Conservation (phyloP, 2,797 vertebrate genomes). For the Xiphorhynchus erythropygius region DNA sequence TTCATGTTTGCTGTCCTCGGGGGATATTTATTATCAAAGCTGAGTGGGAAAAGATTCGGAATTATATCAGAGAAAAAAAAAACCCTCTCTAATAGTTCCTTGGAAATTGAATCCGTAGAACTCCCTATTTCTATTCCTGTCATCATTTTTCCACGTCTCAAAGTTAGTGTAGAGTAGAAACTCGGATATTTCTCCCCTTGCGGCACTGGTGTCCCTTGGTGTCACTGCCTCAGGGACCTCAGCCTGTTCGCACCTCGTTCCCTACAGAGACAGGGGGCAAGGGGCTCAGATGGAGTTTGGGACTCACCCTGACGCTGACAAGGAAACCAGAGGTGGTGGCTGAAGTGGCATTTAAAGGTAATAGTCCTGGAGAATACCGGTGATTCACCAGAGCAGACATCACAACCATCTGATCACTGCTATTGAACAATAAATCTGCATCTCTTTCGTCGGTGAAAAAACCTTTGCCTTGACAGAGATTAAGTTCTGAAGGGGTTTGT, state of each 20-base stretch:
- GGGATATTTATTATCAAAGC: conserved; percentile 57
- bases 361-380: background rate
- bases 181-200: background rate
- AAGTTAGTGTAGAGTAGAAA: background rate
- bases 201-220: background rate
- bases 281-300: background rate
- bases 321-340: background rate
- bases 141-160: conserved; percentile 6
- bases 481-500: background rate
- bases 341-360: conserved; percentile 2
- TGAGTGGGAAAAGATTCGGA: conserved; percentile 41
- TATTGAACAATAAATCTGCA: background rate
- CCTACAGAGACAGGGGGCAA: no score
- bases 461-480: background rate
- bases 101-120: conserved; percentile 26
- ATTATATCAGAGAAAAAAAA: conserved; percentile 18
- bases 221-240: background rate
- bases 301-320: background rate
- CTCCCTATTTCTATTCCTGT: background rate
- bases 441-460: background rate
- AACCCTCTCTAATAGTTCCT: background rate
- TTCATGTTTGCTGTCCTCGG: conserved; percentile 54
- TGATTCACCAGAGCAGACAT: background rate
- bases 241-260: background rate
- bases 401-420: background rate